These are phyloP conservation scores for Itoplectis maculator DNA, from an alignment of 2,888 invertebrate genomes.

Conservation along the genomic window DNA sequence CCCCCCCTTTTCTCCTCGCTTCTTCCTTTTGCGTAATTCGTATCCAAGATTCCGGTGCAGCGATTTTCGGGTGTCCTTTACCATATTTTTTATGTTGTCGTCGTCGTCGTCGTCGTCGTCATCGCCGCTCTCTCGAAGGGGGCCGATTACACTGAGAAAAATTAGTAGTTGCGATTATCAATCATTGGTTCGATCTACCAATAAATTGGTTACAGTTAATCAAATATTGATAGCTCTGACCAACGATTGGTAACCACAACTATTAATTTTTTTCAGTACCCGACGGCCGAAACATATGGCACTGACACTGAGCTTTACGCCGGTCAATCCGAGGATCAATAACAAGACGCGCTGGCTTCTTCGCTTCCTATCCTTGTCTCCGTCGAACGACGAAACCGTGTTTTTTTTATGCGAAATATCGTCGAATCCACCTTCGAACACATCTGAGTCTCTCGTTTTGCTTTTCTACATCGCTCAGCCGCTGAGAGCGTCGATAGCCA, in stretches of 20 bases:
- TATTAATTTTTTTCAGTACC: too few relatives aligned
- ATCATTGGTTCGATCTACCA: too few relatives aligned
- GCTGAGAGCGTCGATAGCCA: conserved; percentile 35
- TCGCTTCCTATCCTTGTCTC: background rate
- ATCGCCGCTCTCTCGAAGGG: background rate
- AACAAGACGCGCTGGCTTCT: conserved; percentile 3
- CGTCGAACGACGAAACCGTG: background rate
- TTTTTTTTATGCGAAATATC: background rate
- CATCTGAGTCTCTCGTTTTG: conserved; percentile 18
- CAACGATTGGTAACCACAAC: too few relatives aligned
- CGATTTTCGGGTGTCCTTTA: background rate
- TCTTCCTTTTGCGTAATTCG: background rate
- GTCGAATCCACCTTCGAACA: conserved; percentile 49
- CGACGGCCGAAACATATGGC: conserved; percentile 21
- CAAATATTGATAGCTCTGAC: too few relatives aligned
- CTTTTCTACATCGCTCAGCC: conserved; percentile 8
- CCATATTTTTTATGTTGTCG: background rate
- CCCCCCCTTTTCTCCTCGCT: too few relatives aligned
- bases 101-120: too few relatives aligned
- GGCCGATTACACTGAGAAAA: too few relatives aligned
- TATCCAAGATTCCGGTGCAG: conserved; percentile 9
- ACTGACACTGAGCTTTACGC: conserved; percentile 27
- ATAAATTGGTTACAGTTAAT: too few relatives aligned
- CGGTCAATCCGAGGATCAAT: conserved; percentile 29
- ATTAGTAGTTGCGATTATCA: too few relatives aligned